Conservation (phyloP, 2,797 vertebrate genomes). For the Chromobotia macracanthus region DNA sequence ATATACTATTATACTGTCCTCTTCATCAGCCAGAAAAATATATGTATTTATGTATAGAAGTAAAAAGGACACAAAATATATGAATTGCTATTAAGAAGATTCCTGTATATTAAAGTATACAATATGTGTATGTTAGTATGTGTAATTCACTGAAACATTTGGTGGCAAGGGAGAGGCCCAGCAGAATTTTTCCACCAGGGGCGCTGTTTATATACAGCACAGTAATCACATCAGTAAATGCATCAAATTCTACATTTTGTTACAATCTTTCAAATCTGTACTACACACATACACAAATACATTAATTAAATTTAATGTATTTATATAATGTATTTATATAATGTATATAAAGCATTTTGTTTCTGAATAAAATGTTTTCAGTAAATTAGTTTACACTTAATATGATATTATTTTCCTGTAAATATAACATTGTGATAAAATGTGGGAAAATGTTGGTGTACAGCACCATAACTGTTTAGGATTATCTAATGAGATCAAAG, state of each 20-base stretch:
- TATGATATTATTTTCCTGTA: not conserved
- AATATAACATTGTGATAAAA: slow-evolving; percentile 21
- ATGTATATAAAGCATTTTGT: not conserved
- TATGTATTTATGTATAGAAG: slow-evolving; percentile 70
- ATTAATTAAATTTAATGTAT: slow-evolving; percentile 42
- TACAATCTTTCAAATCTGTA: not conserved
- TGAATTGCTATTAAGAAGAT: slow-evolving; percentile 14
- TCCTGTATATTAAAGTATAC: not conserved
- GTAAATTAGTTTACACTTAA: not conserved
- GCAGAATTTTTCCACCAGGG: slow-evolving; percentile 1
- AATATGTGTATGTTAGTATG: too few relatives aligned
- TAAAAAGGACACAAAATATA: slow-evolving; percentile 1
- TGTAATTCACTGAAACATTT: not conserved
- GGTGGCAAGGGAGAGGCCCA: slow-evolving; percentile 1
- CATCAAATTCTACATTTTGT: not conserved
- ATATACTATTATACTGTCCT: slow-evolving; percentile 47
- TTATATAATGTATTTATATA: too few relatives aligned
- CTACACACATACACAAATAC: not conserved
- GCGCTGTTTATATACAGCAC: slow-evolving; percentile 7
- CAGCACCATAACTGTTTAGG: slow-evolving; percentile 72
- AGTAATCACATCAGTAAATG: not conserved
- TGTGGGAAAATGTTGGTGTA: slow-evolving; percentile 63
- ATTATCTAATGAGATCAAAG: slow-evolving; percentile 80
- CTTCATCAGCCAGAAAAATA: slow-evolving; percentile 62
- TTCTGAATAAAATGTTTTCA: not conserved